These are phyloP conservation scores for Malacosoma neustria DNA, from an alignment of 2,888 invertebrate genomes.

Conservation along the genomic window DNA sequence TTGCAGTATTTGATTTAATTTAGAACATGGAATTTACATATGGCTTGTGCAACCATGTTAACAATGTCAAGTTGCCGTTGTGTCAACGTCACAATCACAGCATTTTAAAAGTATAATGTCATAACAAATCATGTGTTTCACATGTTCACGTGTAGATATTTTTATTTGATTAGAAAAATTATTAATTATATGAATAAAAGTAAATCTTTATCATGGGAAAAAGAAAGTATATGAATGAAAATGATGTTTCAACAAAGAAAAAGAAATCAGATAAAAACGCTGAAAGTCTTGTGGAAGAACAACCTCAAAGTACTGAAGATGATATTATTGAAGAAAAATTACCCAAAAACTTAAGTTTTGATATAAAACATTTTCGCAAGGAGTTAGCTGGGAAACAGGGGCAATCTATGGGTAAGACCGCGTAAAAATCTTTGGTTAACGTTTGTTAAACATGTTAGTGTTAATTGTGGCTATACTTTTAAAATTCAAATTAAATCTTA, in stretches of 20 bases:
- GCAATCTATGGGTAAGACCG: slow-evolving; percentile 75
- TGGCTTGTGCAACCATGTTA: too few species aligned
- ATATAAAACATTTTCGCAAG: slow-evolving; percentile 75
- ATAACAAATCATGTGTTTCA: background rate
- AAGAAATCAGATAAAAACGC: slow-evolving; percentile 25
- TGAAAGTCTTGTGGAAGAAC: slow-evolving; percentile 18
- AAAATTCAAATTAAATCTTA: too few species aligned
- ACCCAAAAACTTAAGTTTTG: slow-evolving; percentile 45
- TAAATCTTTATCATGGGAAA: slow-evolving; percentile 40
- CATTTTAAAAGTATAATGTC: background rate
- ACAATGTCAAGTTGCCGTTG: too few species aligned
- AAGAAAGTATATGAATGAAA: slow-evolving; percentile 43
- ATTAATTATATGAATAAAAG: slow-evolving; percentile 1
- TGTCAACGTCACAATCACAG: background rate
- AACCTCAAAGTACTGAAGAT: slow-evolving; percentile 34
- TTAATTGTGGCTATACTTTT: too few species aligned
- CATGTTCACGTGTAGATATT: slow-evolving; percentile 23
- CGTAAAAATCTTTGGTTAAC: too few species aligned
- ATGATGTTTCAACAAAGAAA: slow-evolving; percentile 28
- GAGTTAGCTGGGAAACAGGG: slow-evolving; percentile 66
- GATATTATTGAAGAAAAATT: slow-evolving; percentile 12
- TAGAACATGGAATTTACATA: too few species aligned
- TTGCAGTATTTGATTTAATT: too few species aligned
- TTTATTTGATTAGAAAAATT: slow-evolving; percentile 1
- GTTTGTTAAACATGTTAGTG: too few species aligned